A percentile compares a stretch with the other conserved stretches of the same genome.
phyloP scores from a whole-genome alignment of 2,113 vertebrate genomes.

The Bubalus kerabau region DNA sequence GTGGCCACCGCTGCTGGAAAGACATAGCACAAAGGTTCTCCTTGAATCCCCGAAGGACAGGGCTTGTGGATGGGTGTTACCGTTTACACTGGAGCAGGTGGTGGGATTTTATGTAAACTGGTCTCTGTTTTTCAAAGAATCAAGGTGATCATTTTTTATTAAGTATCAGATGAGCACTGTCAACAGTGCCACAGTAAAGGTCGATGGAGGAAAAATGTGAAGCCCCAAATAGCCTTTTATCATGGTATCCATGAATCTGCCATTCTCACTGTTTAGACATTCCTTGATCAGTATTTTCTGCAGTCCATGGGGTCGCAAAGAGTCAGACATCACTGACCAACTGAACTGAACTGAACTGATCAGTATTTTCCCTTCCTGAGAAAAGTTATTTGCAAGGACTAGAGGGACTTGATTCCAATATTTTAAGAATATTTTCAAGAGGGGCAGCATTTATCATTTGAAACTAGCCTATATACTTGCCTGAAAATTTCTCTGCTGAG shows the following conservation, averaged over 20 bases:
- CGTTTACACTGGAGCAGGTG: background rate
- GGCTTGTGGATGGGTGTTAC: background rate
- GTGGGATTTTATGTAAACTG: constrained; percentile 34
- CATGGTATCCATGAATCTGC: background rate
- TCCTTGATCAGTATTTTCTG: background rate
- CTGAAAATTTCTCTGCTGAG: background rate
- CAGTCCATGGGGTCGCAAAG: background rate
- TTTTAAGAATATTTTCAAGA: background rate
- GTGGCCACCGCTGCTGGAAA: background rate
- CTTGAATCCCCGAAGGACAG: background rate
- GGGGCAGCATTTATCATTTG: background rate
- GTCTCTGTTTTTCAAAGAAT: constrained; percentile 29
- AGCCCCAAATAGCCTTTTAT: background rate
- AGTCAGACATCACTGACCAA: background rate
- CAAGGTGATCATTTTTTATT: background rate
- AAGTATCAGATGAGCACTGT: background rate
- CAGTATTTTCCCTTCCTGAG: background rate
- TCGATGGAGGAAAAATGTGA: background rate
- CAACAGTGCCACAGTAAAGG: background rate
- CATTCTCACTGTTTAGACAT: background rate
- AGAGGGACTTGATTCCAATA: background rate
- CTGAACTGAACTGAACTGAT: background rate
- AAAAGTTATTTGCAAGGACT: background rate
- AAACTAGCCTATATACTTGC: background rate
- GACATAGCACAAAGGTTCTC: background rate